phyloP scores from a whole-genome alignment of 2,888 invertebrate species.

The Hyposoter didymator region DNA sequence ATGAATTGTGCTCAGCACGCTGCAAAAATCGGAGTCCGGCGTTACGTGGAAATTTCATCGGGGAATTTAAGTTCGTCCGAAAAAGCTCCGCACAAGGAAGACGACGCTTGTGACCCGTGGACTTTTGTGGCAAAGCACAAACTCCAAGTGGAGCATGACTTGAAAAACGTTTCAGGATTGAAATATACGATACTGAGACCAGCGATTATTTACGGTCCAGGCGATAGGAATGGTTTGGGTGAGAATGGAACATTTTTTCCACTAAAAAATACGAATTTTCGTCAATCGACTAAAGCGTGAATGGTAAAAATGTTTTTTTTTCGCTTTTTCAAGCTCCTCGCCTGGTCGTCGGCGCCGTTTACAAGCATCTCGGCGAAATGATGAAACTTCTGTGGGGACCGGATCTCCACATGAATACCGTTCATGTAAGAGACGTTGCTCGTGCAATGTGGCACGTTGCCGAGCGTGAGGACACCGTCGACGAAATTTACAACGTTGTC shows the following conservation, averaged over 20 bases:
- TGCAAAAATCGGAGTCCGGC: constrained; percentile 88
- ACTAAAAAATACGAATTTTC: background rate
- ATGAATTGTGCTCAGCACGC: constrained; percentile 93
- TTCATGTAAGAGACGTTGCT: constrained; percentile 94
- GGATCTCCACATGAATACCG: constrained; percentile 93
- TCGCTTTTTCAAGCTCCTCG: constrained; percentile 88
- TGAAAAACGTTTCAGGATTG: constrained; percentile 88
- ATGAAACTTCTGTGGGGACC: constrained; percentile 97
- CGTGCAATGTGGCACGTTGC: constrained; percentile 92
- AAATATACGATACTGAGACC: constrained; percentile 93
- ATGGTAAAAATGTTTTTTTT: background rate
- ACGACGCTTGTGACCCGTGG: constrained; percentile 92
- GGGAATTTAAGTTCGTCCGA: constrained; percentile 93
- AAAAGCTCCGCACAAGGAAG: constrained; percentile 92
- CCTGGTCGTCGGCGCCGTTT: constrained; percentile 94
- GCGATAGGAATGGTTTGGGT: constrained; percentile 94
- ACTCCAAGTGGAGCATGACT: constrained; percentile 91
- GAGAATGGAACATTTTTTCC: constrained; percentile 72
- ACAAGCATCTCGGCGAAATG: constrained; percentile 94
- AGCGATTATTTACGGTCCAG: constrained; percentile 94
- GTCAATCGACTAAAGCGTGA: background rate
- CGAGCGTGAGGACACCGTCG: constrained; percentile 85
- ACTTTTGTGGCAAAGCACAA: constrained; percentile 94
- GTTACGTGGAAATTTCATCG: constrained; percentile 94
- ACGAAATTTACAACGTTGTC: constrained; percentile 92